Percentiles rank a stretch among this genome's conserved stretches.
phyloP scores from a whole-genome alignment of 92 coral and sea anemone species.

The Parazoanthus atlanticus region DNA sequence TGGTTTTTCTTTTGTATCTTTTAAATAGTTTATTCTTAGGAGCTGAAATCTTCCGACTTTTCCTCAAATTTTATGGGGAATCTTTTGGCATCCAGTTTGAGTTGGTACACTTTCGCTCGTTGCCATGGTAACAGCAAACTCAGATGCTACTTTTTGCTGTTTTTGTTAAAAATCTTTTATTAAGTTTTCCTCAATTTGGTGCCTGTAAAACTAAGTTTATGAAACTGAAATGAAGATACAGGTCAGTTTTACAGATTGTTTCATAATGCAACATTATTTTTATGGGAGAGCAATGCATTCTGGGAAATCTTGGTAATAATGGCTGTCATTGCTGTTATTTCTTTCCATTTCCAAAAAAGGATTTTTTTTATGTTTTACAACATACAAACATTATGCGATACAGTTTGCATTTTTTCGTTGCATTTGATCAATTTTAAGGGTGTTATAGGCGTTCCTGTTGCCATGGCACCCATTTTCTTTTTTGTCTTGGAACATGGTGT shows the following conservation, averaged over 20 bases:
- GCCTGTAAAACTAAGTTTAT: constrained; percentile 22
- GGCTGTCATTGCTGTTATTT: constrained; percentile 19
- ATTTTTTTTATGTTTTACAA: constrained; percentile 3
- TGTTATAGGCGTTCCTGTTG: constrained; percentile 16
- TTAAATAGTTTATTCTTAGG: no score
- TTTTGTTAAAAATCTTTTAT: constrained; percentile 9
- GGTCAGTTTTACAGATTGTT: constrained; percentile 1
- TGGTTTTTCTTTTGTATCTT: no score
- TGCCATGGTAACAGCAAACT: constrained; percentile 25
- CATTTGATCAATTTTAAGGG: constrained; percentile 10
- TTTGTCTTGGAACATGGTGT: constrained; percentile 24
- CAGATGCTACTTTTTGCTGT: constrained; percentile 22
- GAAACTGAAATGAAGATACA: constrained; percentile 19
- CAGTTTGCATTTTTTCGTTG: constrained; percentile 7
- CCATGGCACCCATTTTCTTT: constrained; percentile 16
- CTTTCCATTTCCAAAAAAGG: constrained; percentile 2
- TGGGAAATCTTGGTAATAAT: constrained; percentile 19
- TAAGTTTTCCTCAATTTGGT: constrained; percentile 22
- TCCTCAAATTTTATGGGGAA: constrained; percentile 1
- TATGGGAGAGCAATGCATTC: constrained; percentile 29
- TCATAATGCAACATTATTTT: constrained; percentile 24
- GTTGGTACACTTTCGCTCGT: constrained; percentile 18
- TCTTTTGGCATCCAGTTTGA: constrained; percentile 13
- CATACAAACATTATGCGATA: constrained; percentile 17
- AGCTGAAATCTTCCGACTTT: no score